Evolutionary conservation across 1,140 invertebrate species (phyloP).

Genomic region (Oreohelix idahoensis): DNA sequence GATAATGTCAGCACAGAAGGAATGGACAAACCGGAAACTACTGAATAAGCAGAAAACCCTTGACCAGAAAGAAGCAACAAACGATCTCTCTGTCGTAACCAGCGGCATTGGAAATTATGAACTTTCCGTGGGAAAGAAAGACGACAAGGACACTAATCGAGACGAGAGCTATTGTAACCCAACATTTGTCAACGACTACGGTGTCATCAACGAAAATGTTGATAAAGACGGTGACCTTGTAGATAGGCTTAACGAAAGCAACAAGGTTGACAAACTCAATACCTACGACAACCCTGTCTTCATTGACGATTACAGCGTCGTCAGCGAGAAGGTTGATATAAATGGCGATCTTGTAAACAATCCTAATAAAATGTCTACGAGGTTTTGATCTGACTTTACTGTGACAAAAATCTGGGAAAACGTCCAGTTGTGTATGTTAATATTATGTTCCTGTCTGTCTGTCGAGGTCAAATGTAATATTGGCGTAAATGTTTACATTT

Average conservation of each 20-base stretch:
- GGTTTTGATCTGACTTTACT: neutral
- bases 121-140: neutral
- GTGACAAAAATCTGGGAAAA: too few species aligned
- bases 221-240: neutral
- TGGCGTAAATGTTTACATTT: too few species aligned
- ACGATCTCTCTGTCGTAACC: too few species aligned
- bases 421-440: too few species aligned
- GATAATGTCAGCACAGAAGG: neutral
- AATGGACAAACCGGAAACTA: neutral
- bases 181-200: neutral
- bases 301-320: neutral
- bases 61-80: neutral
- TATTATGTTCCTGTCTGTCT: too few species aligned
- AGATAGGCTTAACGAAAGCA: neutral
- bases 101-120: neutral
- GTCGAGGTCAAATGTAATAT: too few species aligned
- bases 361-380: neutral
- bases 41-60: neutral
- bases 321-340: neutral
- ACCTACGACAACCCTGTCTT: neutral
- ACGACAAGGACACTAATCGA: neutral
- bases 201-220: neutral
- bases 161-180: neutral
- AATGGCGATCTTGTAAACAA: conserved; percentile 5
- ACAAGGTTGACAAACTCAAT: neutral